phyloP scores from a whole-genome alignment of 2,888 invertebrate genomes.

The Sinodicranocentrus sp. region DNA sequence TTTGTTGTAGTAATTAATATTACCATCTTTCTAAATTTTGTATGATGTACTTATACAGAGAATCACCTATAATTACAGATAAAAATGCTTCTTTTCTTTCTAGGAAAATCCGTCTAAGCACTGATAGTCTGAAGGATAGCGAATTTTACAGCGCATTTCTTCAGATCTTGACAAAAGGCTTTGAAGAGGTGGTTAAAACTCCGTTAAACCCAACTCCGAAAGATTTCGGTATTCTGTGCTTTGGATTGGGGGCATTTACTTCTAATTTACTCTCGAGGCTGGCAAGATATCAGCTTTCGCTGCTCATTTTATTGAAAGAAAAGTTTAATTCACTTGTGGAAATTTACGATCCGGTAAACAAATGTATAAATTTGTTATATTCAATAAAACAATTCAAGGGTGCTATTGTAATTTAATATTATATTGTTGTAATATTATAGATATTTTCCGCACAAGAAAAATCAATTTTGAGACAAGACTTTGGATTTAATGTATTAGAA shows the following conservation, averaged over 20 bases:
- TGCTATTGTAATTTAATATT: neutral
- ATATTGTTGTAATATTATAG: constrained; percentile 15
- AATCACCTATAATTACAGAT: too few species aligned
- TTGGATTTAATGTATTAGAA: constrained; percentile 28
- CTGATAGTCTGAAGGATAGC: neutral
- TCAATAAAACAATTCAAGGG: neutral
- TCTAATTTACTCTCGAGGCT: constrained; percentile 29
- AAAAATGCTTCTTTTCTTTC: too few species aligned
- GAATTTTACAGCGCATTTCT: constrained; percentile 26
- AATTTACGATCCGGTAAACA: constrained; percentile 50
- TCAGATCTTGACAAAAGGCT: constrained; percentile 11
- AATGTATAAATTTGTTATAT: neutral
- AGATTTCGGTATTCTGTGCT: constrained; percentile 6
- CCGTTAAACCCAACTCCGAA: neutral
- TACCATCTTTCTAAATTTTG: neutral
- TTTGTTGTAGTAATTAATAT: neutral
- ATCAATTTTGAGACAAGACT: constrained; percentile 30
- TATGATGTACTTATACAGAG: too few species aligned
- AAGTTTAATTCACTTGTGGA: constrained; percentile 22
- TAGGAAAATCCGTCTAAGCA: constrained; percentile 37
- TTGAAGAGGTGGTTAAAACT: neutral
- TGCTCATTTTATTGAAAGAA: constrained; percentile 43
- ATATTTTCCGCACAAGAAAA: constrained; percentile 43
- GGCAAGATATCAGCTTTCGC: constrained; percentile 47
- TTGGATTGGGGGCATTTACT: constrained; percentile 28